Percentiles rank a stretch among this genome's conserved stretches.
Evolutionary conservation across 2,113 vertebrate species (phyloP).

Genomic region (Nothoprocta perdicaria): DNA sequence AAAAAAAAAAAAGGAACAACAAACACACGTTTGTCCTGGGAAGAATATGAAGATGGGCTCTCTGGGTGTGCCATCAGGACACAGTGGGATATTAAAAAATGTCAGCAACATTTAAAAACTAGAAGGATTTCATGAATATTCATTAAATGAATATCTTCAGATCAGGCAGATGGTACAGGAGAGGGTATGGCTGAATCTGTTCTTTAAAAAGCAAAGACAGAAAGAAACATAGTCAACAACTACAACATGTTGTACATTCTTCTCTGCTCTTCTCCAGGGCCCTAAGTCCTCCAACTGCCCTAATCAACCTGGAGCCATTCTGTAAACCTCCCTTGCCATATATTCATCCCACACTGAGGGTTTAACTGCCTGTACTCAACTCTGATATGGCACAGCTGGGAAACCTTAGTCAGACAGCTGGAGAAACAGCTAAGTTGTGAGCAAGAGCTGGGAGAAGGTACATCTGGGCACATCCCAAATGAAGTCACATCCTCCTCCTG

Average conservation of each 20-base stretch:
- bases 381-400: too few relatives aligned
- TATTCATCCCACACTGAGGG: not conserved
- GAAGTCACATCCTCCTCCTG: not conserved
- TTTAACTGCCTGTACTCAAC: not conserved
- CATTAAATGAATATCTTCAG: not conserved
- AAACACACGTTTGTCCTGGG: not conserved
- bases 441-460: not conserved
- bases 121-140: not conserved
- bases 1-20: not conserved
- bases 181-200: not conserved
- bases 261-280: not conserved
- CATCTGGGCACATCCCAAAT: too few relatives aligned
- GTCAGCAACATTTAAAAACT: not conserved
- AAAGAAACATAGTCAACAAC: not conserved
- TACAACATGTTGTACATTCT: not conserved
- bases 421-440: not conserved
- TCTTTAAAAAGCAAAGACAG: not conserved
- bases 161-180: not conserved
- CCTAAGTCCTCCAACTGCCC: not conserved
- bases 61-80: not conserved
- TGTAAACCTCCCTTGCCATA: rapidly evolving
- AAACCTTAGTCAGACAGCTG: too few relatives aligned
- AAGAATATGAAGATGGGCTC: not conserved
- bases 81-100: slow-evolving; percentile 6
- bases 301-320: not conserved